Percentiles rank a stretch among this genome's conserved stretches.
phyloP scores from a whole-genome alignment of 2,113 vertebrate species.

The Tragelaphus strepsiceros region DNA sequence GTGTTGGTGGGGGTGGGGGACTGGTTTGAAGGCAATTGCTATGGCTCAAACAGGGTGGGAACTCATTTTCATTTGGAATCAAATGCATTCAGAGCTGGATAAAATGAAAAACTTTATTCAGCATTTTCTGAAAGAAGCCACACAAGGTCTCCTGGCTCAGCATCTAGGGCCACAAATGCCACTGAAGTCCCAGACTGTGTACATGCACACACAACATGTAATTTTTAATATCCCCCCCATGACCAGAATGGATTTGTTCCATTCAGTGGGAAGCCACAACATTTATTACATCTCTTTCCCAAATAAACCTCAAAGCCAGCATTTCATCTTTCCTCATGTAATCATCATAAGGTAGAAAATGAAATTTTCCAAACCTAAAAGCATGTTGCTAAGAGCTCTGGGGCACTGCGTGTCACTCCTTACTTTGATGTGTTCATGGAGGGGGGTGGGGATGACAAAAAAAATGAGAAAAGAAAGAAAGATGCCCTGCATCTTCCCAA shows the following conservation, averaged over 20 bases:
- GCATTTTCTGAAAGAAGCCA: conserved; percentile 52
- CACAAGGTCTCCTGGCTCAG: conserved; percentile 17
- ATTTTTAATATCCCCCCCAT: conserved; percentile 53
- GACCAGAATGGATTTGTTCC: conserved; percentile 70
- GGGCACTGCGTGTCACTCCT: conserved; percentile 76
- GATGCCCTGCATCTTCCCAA: conserved; percentile 62
- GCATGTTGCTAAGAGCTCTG: conserved; percentile 81
- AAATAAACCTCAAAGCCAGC: conserved; percentile 81
- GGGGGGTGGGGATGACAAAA: conserved; percentile 48
- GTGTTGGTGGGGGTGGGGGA: neutral
- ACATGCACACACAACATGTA: conserved; percentile 51
- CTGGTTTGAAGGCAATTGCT: neutral
- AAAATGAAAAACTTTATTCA: conserved; percentile 68
- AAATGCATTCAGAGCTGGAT: conserved; percentile 41
- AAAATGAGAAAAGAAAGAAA: conserved; percentile 38
- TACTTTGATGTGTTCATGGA: conserved; percentile 79
- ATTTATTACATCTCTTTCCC: conserved; percentile 79
- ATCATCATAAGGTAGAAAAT: conserved; percentile 82
- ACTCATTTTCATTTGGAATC: conserved; percentile 56
- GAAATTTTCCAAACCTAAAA: conserved; percentile 83
- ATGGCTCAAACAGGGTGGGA: conserved; percentile 41
- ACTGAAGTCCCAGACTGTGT: conserved; percentile 29
- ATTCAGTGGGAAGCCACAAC: conserved; percentile 75
- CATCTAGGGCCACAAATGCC: conserved; percentile 22
- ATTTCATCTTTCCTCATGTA: conserved; percentile 80